phyloP scores from a whole-genome alignment of 2,797 vertebrate species.

The Lepus townsendii region DNA sequence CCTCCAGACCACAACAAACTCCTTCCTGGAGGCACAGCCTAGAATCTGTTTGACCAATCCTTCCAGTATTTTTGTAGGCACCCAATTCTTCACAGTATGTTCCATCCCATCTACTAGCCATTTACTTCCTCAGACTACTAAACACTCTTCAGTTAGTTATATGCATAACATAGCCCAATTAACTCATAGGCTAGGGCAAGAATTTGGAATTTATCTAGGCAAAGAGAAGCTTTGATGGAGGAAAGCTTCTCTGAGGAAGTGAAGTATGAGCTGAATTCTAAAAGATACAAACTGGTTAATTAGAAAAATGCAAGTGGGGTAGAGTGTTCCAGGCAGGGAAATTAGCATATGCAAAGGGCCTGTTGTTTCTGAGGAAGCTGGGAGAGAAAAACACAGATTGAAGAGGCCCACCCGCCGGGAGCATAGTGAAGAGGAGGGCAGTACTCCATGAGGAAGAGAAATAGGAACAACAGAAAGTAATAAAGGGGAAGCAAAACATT shows the following conservation, averaged over 20 bases:
- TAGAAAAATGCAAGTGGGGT: not conserved
- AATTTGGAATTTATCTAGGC: not conserved
- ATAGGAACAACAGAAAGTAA: not conserved
- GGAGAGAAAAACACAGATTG: not conserved
- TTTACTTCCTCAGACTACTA: not conserved
- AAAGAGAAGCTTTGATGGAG: not conserved
- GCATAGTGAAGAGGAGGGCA: not conserved
- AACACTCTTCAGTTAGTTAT: not conserved
- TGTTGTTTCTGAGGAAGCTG: not conserved
- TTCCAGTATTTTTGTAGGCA: not conserved
- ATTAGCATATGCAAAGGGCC: not conserved
- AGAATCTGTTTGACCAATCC: not conserved
- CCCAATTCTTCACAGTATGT: not conserved
- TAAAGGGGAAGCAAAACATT: not conserved
- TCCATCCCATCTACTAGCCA: not conserved
- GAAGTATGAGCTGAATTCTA: not conserved
- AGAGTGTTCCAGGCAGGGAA: not conserved
- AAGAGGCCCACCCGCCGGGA: not conserved
- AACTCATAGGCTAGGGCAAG: not conserved
- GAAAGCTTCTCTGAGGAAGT: not conserved
- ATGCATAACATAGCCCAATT: not conserved
- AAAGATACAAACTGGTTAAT: not conserved
- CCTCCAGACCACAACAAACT: not conserved
- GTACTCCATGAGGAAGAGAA: not conserved
- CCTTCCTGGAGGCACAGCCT: not conserved